Evolutionary conservation across 2,888 invertebrate species (phyloP).

Genomic region (Phengaris arion): DNA sequence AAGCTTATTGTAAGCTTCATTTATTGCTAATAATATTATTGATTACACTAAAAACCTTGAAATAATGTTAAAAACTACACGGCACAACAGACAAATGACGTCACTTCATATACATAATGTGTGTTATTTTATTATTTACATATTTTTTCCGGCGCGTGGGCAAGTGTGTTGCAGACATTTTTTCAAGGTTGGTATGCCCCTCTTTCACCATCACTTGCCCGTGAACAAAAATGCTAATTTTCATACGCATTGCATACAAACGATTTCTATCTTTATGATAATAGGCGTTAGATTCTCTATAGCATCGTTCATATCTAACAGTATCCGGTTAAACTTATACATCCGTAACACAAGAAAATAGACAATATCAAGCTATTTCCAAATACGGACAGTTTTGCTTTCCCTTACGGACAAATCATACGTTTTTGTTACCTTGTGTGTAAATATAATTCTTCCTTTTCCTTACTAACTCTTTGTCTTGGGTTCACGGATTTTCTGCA

Average conservation of each 20-base stretch:
- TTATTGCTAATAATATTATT: background rate
- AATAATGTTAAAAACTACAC: constrained; percentile 9
- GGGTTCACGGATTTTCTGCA: background rate
- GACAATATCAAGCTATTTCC: constrained; percentile 14
- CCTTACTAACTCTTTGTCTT: background rate
- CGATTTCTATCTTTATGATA: background rate
- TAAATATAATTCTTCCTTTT: background rate
- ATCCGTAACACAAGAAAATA: constrained; percentile 11
- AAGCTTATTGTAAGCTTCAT: background rate
- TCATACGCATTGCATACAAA: constrained; percentile 7
- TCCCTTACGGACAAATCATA: constrained; percentile 15
- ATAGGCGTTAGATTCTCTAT: background rate
- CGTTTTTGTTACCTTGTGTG: background rate
- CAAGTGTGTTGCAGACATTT: constrained; percentile 22
- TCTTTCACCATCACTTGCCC: constrained; percentile 27
- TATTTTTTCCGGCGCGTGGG: constrained; percentile 18
- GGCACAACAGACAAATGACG: background rate
- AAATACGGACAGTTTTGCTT: constrained; percentile 20
- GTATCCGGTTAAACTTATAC: background rate
- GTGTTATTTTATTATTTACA: constrained; percentile 22
- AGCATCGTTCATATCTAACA: background rate
- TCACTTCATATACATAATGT: constrained; percentile 19
- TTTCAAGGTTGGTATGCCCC: constrained; percentile 28
- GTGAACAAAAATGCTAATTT: constrained; percentile 27
- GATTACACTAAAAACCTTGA: constrained; percentile 16